phyloP scores from a whole-genome alignment of 2,113 vertebrate genomes.

The Connochaetes taurinus region DNA sequence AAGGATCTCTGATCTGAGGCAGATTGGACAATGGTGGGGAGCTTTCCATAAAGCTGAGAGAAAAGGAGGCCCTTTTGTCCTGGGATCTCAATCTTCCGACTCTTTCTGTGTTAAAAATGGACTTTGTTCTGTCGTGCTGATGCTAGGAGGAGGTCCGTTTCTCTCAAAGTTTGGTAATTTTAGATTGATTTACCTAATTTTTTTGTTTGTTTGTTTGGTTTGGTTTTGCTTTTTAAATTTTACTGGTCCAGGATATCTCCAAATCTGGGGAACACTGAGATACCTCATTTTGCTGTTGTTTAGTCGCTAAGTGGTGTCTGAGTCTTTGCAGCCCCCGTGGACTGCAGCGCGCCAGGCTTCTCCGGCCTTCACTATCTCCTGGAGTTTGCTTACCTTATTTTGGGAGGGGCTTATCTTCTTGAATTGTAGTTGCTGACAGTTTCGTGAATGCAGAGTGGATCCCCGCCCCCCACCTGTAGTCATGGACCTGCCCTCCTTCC shows the following conservation, averaged over 20 bases:
- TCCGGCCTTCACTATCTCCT: background rate
- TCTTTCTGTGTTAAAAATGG: background rate
- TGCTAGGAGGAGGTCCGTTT: background rate
- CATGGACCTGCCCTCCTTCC: background rate
- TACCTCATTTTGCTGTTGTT: background rate
- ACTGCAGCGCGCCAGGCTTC: background rate
- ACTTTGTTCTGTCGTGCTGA: background rate
- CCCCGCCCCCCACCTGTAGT: fast-evolving
- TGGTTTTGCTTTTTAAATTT: background rate
- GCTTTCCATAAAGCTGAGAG: background rate
- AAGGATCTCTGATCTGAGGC: background rate
- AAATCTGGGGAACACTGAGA: background rate
- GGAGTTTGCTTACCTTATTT: background rate
- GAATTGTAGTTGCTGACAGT: background rate
- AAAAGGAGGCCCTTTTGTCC: background rate
- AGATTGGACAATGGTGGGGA: fast-evolving
- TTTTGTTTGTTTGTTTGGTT: background rate
- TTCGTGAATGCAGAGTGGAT: background rate
- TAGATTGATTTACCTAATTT: background rate
- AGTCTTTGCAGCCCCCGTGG: background rate
- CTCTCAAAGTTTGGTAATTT: background rate
- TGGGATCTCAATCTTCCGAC: background rate
- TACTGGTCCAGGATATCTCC: background rate
- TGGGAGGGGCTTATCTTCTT: background rate
- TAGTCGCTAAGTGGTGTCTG: background rate